Conservation (phyloP, 2,888 invertebrate species). For the Laothoe populi region DNA sequence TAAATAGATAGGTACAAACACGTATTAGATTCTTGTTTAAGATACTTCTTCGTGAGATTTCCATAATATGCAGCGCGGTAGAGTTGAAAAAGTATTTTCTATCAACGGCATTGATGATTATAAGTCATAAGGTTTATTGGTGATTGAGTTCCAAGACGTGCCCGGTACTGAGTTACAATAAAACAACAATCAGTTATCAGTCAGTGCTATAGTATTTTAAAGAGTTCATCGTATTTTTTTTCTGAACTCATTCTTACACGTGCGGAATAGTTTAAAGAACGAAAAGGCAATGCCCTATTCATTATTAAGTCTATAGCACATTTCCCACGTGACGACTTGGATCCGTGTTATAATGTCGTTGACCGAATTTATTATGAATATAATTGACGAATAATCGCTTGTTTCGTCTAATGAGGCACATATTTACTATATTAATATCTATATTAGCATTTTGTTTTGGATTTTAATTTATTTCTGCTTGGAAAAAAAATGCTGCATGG, state of each 20-base stretch:
- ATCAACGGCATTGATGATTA: background rate
- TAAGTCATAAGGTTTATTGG: background rate
- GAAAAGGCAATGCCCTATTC: slow-evolving; percentile 22
- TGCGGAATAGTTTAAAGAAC: slow-evolving; percentile 7
- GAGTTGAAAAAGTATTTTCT: background rate
- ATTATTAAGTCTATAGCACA: background rate
- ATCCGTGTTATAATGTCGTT: slow-evolving; percentile 22
- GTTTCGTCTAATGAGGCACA: slow-evolving; percentile 4
- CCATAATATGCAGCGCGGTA: background rate
- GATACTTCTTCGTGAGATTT: too few relatives aligned
- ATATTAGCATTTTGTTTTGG: background rate
- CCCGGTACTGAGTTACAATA: background rate
- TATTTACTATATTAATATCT: background rate
- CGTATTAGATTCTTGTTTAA: too few relatives aligned
- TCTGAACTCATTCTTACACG: background rate
- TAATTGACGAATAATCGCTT: slow-evolving; percentile 15
- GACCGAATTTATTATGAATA: slow-evolving; percentile 22
- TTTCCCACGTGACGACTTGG: slow-evolving; percentile 11
- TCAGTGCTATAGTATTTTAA: background rate
- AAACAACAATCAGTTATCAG: background rate
- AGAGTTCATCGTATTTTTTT: slow-evolving; percentile 3
- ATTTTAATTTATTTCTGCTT: background rate
- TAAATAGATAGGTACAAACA: too few relatives aligned
- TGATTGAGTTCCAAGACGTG: background rate
- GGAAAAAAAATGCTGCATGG: background rate